A percentile compares a stretch with the other conserved stretches of the same genome.
Conservation (phyloP, 2,113 vertebrate species). For the Ceyx cyanopectus region DNA sequence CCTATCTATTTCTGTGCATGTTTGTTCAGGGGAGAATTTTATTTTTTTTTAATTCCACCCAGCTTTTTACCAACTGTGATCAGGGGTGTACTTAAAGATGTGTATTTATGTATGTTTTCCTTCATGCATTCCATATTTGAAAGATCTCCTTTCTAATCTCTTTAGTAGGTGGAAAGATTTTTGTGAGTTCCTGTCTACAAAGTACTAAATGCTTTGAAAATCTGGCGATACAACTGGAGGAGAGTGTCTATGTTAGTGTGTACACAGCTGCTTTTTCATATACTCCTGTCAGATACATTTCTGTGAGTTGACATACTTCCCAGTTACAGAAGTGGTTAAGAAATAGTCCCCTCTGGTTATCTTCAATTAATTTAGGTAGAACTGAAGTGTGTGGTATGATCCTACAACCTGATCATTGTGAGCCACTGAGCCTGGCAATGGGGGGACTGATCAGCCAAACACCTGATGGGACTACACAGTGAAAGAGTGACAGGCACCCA, state of each 20-base stretch:
- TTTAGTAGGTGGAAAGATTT: neutral
- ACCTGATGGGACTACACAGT: neutral
- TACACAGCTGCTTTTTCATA: neutral
- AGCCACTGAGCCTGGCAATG: neutral
- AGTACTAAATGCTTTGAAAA: neutral
- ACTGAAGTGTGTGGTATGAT: neutral
- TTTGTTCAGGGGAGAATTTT: neutral
- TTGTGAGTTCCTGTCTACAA: neutral
- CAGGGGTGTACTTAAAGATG: neutral
- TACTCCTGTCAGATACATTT: neutral
- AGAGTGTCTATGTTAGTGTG: neutral
- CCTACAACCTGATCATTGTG: neutral
- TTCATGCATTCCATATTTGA: neutral
- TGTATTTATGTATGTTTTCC: neutral
- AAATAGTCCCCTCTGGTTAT: neutral
- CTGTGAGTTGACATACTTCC: neutral
- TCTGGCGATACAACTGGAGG: neutral
- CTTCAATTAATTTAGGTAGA: neutral
- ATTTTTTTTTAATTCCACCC: neutral
- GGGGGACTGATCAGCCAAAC: neutral
- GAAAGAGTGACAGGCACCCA: neutral
- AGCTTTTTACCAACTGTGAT: neutral
- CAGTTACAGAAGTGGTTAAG: neutral
- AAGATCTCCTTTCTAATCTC: neutral
- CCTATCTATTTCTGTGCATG: neutral